Evolutionary conservation across 2,797 vertebrate species (phyloP).

Genomic region (Chiloscyllium punctatum): DNA sequence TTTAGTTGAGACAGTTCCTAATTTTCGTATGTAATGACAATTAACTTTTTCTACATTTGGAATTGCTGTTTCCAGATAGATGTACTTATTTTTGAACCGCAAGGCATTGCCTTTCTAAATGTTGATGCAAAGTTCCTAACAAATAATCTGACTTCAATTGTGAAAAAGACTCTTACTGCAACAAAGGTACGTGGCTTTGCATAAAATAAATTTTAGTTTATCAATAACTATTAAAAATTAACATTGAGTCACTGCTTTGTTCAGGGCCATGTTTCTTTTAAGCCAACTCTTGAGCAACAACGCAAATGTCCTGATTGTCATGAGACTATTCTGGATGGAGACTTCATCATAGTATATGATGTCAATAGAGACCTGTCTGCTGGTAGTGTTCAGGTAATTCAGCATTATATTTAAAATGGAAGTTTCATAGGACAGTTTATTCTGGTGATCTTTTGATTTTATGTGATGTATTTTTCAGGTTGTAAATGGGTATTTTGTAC

Average conservation of each 20-base stretch:
- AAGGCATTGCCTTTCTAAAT: slow-evolving; percentile 52
- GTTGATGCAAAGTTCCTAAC: slow-evolving; percentile 57
- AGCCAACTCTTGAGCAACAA: slow-evolving; percentile 60
- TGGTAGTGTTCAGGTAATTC: slow-evolving; percentile 57
- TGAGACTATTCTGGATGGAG: slow-evolving; percentile 58
- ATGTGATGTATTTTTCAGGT: slow-evolving; percentile 44
- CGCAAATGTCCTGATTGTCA: slow-evolving; percentile 55
- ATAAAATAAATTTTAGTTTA: neutral
- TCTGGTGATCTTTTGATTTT: neutral
- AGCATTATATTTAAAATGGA: neutral
- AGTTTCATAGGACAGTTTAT: neutral
- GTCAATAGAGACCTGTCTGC: slow-evolving; percentile 52
- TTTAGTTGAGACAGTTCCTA: neutral
- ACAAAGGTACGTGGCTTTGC: slow-evolving; percentile 49
- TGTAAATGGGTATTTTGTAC: slow-evolving; percentile 59
- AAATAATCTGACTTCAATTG: slow-evolving; percentile 49
- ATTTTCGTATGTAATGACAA: neutral
- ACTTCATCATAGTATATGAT: slow-evolving; percentile 62
- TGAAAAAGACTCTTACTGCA: slow-evolving; percentile 48
- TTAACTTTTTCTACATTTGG: neutral
- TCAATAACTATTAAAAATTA: neutral
- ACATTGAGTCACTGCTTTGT: slow-evolving; percentile 35
- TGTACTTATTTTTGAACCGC: slow-evolving; percentile 57
- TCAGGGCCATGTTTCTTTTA: slow-evolving; percentile 59
- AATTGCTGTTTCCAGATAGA: slow-evolving; percentile 52